Evolutionary conservation across 2,888 invertebrate genomes (phyloP).

Genomic region (Noctua janthe): DNA sequence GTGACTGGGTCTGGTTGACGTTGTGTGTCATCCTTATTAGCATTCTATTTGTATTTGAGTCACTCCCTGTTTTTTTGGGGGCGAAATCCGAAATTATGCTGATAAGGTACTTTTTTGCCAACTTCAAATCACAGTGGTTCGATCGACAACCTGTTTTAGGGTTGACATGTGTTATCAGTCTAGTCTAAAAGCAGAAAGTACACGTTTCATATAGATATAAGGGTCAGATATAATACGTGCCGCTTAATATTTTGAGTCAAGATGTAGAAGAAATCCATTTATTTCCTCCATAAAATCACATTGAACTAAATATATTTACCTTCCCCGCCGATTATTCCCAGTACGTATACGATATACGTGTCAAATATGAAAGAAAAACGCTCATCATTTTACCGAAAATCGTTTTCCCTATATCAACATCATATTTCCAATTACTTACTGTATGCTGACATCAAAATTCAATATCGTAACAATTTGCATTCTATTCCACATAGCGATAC

Average conservation of each 20-base stretch:
- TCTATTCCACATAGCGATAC: constrained; percentile 2
- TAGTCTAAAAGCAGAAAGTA: neutral
- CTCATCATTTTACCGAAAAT: constrained; percentile 39
- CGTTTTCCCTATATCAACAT: constrained; percentile 52
- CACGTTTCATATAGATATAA: too few species aligned
- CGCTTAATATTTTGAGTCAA: neutral
- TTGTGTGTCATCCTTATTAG: constrained; percentile 54
- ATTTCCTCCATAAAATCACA: neutral
- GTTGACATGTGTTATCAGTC: neutral
- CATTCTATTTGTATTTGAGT: constrained; percentile 50
- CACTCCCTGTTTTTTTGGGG: constrained; percentile 4
- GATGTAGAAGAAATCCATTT: constrained; percentile 7
- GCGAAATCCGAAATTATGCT: neutral
- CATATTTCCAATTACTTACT: constrained; percentile 57
- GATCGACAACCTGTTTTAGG: neutral
- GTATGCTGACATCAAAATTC: constrained; percentile 57
- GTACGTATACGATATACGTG: constrained; percentile 23
- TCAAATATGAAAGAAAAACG: constrained; percentile 32
- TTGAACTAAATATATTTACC: constrained; percentile 21
- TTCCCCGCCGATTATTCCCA: neutral
- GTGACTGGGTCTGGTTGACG: constrained; percentile 22
- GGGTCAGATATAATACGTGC: neutral
- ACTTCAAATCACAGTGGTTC: neutral
- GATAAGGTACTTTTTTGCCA: neutral
- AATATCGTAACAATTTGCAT: constrained; percentile 57